Conservation (phyloP, 2,888 invertebrate genomes). For the Calliphora vomitoria region DNA sequence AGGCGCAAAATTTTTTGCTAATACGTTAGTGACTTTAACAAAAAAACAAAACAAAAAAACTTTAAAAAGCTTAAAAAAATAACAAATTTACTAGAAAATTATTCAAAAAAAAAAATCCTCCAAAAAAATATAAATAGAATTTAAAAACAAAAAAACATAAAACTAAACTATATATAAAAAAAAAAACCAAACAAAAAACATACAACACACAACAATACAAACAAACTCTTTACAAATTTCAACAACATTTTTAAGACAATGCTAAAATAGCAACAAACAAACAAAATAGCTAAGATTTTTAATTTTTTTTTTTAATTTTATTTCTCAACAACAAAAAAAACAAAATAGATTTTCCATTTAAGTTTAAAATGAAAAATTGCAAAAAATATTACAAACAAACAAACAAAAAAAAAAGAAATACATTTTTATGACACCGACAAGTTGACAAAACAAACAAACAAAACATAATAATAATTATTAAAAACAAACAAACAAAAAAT, state of each 20-base stretch:
- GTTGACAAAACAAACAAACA: constrained; percentile 65
- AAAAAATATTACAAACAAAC: not conserved
- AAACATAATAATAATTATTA: constrained; percentile 39
- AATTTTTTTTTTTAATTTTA: constrained; percentile 38
- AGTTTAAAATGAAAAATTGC: constrained; percentile 58
- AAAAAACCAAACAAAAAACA: constrained; percentile 28
- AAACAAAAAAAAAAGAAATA: constrained; percentile 16
- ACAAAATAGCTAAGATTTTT: constrained; percentile 61
- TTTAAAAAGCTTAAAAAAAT: constrained; percentile 73
- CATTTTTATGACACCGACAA: constrained; percentile 71
- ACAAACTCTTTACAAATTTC: constrained; percentile 65
- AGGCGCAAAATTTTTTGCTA: constrained; percentile 95
- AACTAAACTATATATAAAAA: constrained; percentile 44
- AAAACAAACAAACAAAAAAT: constrained; percentile 37
- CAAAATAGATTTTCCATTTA: constrained; percentile 62
- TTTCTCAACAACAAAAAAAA: constrained; percentile 49
- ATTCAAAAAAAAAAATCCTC: constrained; percentile 67
- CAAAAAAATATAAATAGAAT: constrained; percentile 67
- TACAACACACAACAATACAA: constrained; percentile 54
- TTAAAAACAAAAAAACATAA: constrained; percentile 41
- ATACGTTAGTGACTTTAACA: constrained; percentile 87
- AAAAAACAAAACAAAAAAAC: constrained; percentile 70
- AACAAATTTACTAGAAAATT: constrained; percentile 72
- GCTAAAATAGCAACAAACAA: constrained; percentile 68
- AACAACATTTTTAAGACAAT: constrained; percentile 72